Evolutionary conservation across 2,113 vertebrate genomes (phyloP).

Genomic region (Proterorhinus semilunaris): DNA sequence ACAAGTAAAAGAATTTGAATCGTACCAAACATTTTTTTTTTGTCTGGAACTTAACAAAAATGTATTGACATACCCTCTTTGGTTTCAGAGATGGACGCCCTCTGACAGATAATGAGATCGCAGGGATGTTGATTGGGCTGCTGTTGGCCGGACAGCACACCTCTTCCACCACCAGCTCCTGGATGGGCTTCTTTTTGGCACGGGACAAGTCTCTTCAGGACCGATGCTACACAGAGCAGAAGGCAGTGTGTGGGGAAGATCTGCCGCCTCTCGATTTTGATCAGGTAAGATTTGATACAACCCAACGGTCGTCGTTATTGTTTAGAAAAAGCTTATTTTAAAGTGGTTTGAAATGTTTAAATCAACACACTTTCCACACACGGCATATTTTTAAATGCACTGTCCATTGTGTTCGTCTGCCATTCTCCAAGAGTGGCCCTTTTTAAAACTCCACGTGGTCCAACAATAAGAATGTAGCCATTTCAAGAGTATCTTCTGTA

Average conservation of each 20-base stretch:
- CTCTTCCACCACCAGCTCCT: slow-evolving; percentile 94
- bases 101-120: slow-evolving; percentile 84
- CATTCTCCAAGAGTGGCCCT: too few relatives aligned
- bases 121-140: slow-evolving; percentile 92
- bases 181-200: slow-evolving; percentile 95
- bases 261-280: slow-evolving; percentile 84
- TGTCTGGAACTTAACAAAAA: neutral
- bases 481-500: too few relatives aligned
- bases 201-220: slow-evolving; percentile 83
- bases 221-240: slow-evolving; percentile 89
- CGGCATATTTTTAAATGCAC: too few relatives aligned
- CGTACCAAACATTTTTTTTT: neutral
- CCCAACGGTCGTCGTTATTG: too few relatives aligned
- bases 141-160: slow-evolving; percentile 96
- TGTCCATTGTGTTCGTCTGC: too few relatives aligned
- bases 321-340: too few relatives aligned
- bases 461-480: too few relatives aligned
- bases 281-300: slow-evolving; percentile 74
- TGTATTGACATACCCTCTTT: neutral
- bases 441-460: too few relatives aligned
- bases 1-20: slow-evolving; percentile 82
- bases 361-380: too few relatives aligned
- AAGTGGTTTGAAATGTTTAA: too few relatives aligned
- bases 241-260: slow-evolving; percentile 82
- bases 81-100: slow-evolving; percentile 80